Base-by-base conservation (phyloP, 2,797 vertebrate species). In the Channallabes apus region DNA sequence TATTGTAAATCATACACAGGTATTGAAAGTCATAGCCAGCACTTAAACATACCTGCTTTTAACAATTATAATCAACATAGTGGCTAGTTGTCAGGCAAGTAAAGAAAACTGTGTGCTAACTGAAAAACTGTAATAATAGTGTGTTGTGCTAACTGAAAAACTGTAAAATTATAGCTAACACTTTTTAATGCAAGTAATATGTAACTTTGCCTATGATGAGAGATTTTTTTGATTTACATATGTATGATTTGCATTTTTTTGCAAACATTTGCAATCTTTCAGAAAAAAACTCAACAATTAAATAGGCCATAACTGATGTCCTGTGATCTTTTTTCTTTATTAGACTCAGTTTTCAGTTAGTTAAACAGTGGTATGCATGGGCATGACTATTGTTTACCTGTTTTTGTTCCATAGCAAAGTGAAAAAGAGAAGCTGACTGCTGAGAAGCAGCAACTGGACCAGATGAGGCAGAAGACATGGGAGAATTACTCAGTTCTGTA, bases 401-500 rank as follows among this genome's bases (percentile, higher is more conserved):
- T 81, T 51, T 89, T 51, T 81, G 12, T 18, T 69, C 20, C 84
- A 71, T 84, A 89, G 71, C 82, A 84, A 84, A 86, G 51, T 0
- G 88, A 90, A 69, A 86, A 82, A 15, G 85, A 89, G 22, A 90
- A 88, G 85, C 82, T 90, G 35, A 59, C 71, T 0, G 9, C 73
- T 9, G 90, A 90, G 71, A 85, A 88, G 79, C 84, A 62, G 14
- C 85, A 87, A 17, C 68, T 89, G 81, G 86, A 88, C 72, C 85
- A 88, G 38, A 38, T 88, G 58, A 88, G 86, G 59, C 5, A 87
- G 32, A 88, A 87, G 83, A 85, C 83, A 0, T 95, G 95, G 90
- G 96, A 97, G 93, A 97, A 94, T 88, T 94, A 99, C 80, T 96
- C 96, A 0, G 92, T 95, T 32, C 94, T 99, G 59, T 98, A 96